Conservation (phyloP, 1,140 invertebrate species). For the Cyrtorhinus lividipennis region DNA sequence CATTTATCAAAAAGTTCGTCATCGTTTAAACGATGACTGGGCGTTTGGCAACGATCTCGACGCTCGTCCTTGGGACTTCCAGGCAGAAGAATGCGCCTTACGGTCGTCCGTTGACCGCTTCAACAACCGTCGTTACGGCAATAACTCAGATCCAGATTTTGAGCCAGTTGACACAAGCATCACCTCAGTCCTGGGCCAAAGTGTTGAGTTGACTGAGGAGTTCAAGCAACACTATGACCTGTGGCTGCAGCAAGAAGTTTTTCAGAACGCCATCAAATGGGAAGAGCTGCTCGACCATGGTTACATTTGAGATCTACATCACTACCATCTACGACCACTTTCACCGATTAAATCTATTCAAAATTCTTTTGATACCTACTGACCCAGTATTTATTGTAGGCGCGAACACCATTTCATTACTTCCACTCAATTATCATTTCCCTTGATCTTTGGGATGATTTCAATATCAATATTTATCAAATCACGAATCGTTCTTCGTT, state of each 20-base stretch:
- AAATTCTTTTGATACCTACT: too few species aligned
- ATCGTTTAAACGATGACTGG: slow-evolving; percentile 97
- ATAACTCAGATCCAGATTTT: slow-evolving; percentile 45
- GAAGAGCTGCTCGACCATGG: slow-evolving; percentile 37
- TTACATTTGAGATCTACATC: slow-evolving; percentile 17
- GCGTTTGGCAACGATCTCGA: slow-evolving; percentile 97
- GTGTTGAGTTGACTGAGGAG: slow-evolving; percentile 75
- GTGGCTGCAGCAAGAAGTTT: slow-evolving; percentile 95
- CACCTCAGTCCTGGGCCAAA: slow-evolving; percentile 63
- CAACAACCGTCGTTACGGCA: slow-evolving; percentile 73
- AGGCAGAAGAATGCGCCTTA: slow-evolving; percentile 91
- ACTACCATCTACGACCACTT: too few species aligned
- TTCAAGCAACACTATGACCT: slow-evolving; percentile 93
- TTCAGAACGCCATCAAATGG: slow-evolving; percentile 67
- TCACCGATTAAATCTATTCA: too few species aligned
- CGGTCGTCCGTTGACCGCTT: slow-evolving; percentile 89
- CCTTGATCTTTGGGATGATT: too few species aligned
- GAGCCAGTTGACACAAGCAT: slow-evolving; percentile 75
- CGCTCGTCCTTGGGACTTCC: slow-evolving; percentile 95
- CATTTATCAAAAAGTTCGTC: slow-evolving; percentile 93
- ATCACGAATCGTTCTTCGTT: too few species aligned
- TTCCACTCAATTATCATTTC: too few species aligned
- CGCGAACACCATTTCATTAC: too few species aligned
- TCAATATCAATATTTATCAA: too few species aligned
- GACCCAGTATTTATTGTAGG: too few species aligned